Conservation (phyloP, 2,888 invertebrate species). For the Hedya salicella region DNA sequence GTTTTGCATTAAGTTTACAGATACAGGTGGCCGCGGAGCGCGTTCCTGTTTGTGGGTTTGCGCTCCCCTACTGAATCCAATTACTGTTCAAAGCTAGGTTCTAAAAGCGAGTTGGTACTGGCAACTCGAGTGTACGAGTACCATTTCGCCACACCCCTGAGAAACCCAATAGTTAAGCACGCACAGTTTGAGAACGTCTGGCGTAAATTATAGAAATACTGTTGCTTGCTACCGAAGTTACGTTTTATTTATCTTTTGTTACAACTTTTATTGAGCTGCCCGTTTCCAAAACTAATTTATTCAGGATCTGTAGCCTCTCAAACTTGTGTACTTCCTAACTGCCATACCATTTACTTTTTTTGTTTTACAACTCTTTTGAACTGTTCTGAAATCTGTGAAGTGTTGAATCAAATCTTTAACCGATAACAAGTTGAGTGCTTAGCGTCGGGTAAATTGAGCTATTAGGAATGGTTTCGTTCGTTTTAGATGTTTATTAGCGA, state of each 20-base stretch:
- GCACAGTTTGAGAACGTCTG: no score
- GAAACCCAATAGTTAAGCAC: no score
- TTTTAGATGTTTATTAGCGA: conserved; percentile 6
- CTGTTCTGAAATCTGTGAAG: conserved; percentile 58
- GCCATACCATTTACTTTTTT: conserved; percentile 63
- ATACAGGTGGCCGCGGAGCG: no score
- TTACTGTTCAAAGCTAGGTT: no score
- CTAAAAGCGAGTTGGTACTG: no score
- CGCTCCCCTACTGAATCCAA: no score
- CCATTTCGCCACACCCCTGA: no score
- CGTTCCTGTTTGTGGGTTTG: no score
- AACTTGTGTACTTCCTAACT: conserved; percentile 69
- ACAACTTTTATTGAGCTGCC: conserved; percentile 82
- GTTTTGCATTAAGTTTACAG: no score
- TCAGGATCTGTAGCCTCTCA: conserved; percentile 76
- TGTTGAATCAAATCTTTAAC: conserved; percentile 50
- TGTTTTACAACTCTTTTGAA: conserved; percentile 68
- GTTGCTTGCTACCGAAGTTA: conserved; percentile 78
- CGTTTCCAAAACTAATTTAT: conserved; percentile 83
- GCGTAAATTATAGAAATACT: conserved; percentile 78
- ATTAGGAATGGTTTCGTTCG: conserved; percentile 27
- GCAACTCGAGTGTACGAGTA: no score
- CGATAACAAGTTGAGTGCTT: conserved; percentile 46
- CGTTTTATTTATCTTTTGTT: conserved; percentile 84
- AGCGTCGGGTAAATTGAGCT: conserved; percentile 39